Base-by-base conservation (phyloP, 2,797 vertebrate species). In the Huso huso region DNA sequence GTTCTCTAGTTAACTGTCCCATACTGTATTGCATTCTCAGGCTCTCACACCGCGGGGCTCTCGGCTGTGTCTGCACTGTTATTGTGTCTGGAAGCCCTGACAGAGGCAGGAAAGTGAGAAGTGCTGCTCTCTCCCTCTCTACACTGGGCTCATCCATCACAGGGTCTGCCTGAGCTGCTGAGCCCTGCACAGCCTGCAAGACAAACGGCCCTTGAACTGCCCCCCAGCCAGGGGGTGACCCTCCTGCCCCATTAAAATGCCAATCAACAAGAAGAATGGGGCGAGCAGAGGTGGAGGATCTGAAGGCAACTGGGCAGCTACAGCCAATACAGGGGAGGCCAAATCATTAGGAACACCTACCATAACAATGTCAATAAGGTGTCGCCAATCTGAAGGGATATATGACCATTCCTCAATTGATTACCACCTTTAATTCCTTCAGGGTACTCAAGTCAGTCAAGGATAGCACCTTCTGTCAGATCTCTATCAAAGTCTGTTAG, bases 221-320 rank as follows among this genome's bases (percentile, higher is more conserved):
- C 91, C 93, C 93, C 91, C 91, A 88, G 90, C 89, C 83, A 91
- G 93, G 90, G 89, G 89, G 88, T 86, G 79, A 89, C 87, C 89
- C 77, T 73, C 86, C 88, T 90, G 77, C 94, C 92, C 95, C 93
- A 95, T 94, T 94, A 93, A 93, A 93, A 88, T 92, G 96, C 94
- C 96, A 93, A 81, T 90, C 91, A 85, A 85, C 83, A 91, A 93
- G 95, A 97, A 83, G 93, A 94, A 97, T 97, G 92, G 85, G 78
- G 74, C 10, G 49, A 81, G 83, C 72, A 73, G 52, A 55, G 77
- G 84, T 74, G 78, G 80, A 78, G 73, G 73, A 61, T 70, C 63
- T 10, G 10, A 48, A 48, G 63, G 65, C 23, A 37, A 37, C 2
- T 37, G 23, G 23, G 23, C 66, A 63, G 15, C 51, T 65, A 66